A percentile compares a stretch with the other conserved stretches of the same genome.
phyloP scores from a whole-genome alignment of 1,140 invertebrate genomes.

The Calephelis virginiensis region DNA sequence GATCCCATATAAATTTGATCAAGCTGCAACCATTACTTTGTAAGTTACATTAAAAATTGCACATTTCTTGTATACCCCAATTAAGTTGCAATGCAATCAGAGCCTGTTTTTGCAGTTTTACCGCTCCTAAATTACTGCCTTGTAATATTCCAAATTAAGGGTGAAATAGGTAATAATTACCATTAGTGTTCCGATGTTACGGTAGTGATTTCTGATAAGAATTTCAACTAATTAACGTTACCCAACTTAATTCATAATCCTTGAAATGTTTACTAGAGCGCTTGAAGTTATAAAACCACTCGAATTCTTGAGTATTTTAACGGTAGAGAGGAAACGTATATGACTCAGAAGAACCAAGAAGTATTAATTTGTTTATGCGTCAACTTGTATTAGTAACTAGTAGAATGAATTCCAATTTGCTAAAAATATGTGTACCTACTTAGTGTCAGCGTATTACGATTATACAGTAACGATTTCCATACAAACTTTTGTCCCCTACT shows the following conservation, averaged over 20 bases:
- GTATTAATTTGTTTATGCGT: not conserved
- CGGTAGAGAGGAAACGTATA: not conserved
- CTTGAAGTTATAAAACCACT: constrained; percentile 19
- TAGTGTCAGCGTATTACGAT: too few species aligned
- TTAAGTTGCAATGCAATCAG: too few species aligned
- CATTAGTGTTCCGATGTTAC: constrained; percentile 8
- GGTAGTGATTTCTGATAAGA: constrained; percentile 38
- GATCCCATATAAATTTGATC: too few species aligned
- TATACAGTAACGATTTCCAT: too few species aligned
- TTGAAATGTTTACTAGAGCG: constrained; percentile 60
- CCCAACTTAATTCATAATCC: constrained; percentile 47
- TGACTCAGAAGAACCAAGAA: not conserved
- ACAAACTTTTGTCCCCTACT: too few species aligned
- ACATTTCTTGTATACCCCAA: too few species aligned
- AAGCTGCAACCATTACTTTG: too few species aligned
- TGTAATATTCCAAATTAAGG: constrained; percentile 22
- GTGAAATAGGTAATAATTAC: constrained; percentile 11
- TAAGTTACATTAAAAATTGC: too few species aligned
- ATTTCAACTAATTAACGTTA: constrained; percentile 40
- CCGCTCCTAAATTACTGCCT: not conserved
- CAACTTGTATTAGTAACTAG: not conserved
- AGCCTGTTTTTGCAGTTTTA: too few species aligned
- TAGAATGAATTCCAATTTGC: too few species aligned
- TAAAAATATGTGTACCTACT: too few species aligned
- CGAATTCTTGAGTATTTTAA: constrained; percentile 3